Base-by-base conservation (phyloP, 1,140 invertebrate species). In the Drosophila sp. region DNA sequence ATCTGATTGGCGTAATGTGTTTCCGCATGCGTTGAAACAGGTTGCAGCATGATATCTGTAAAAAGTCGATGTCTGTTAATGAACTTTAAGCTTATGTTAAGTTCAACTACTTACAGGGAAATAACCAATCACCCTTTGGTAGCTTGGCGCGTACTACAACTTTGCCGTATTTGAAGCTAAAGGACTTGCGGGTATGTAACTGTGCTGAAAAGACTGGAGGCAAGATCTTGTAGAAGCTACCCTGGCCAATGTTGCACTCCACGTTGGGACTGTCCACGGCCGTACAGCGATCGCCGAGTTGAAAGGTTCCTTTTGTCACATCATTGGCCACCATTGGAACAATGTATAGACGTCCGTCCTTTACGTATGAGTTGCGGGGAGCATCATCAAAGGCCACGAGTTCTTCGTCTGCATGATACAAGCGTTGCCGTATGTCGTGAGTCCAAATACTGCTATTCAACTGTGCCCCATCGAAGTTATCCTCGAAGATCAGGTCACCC, bases 41-140 rank as follows among this genome's bases (percentile, higher is more conserved):
- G 84, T 36, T 90, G 84, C 6, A 89, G 64, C 84, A 89, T 89
- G 0, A 89, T 13, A 67, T 89, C 84, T 89, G n/a, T 13, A 34
- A 13, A 29, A 45, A 29, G 9, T 40, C 53, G 14, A 8, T 38
- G 13, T 45, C 16, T 21, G 32, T 9, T 40, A 16, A 38, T 13
- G 0, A 13, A 9, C 6, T 27, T 40, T 7, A 32, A 51, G 32
- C 4, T 32, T 32, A 8, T 7, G 21, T 34, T 41, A 46, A 38
- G 5, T 8, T 0, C 16, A 69, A 50, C 0, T 14, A 78, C 57
- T 75, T 62, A 83, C 83, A 89, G 25, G 83, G 83, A 36, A 89
- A 89, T 1, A 89, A 34, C 83, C 83, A 89, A 50, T 89, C 84
- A 0, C 83, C 83, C n/a, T 80, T 89, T 0, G 83, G 83, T 4